These are phyloP conservation scores for Tylochromis polylepis DNA, from an alignment of 2,113 vertebrate species.

Conservation along the genomic window DNA sequence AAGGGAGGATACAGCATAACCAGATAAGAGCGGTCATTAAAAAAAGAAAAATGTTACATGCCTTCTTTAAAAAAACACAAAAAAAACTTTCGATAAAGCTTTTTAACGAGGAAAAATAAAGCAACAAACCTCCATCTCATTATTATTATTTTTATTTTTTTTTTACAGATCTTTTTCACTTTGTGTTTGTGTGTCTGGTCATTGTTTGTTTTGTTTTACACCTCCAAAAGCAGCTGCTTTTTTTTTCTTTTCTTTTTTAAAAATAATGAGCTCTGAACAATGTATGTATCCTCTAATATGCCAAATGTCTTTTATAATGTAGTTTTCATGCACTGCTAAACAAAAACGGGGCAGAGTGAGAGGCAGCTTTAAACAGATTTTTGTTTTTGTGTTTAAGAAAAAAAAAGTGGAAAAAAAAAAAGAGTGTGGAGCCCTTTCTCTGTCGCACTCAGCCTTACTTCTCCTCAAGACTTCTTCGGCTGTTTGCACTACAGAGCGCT, in stretches of 20 bases:
- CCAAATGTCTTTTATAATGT: slow-evolving; percentile 82
- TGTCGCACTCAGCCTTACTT: slow-evolving; percentile 65
- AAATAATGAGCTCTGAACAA: slow-evolving; percentile 88
- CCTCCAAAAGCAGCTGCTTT: slow-evolving; percentile 87
- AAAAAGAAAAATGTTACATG: slow-evolving; percentile 50
- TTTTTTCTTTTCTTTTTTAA: slow-evolving; percentile 40
- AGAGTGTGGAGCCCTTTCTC: slow-evolving; percentile 57
- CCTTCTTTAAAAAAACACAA: slow-evolving; percentile 10
- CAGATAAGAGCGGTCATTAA: neutral
- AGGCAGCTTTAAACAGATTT: slow-evolving; percentile 79
- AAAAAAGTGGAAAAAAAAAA: neutral
- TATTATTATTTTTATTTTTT: neutral
- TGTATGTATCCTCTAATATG: slow-evolving; percentile 84
- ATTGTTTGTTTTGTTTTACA: slow-evolving; percentile 42
- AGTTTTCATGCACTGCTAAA: slow-evolving; percentile 89
- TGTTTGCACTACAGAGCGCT: slow-evolving; percentile 58
- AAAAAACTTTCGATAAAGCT: slow-evolving; percentile 32
- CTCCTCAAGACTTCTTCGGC: slow-evolving; percentile 50
- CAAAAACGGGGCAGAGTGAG: slow-evolving; percentile 74
- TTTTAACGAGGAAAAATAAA: neutral
- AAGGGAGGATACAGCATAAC: neutral
- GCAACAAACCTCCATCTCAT: slow-evolving; percentile 13
- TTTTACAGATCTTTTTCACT: neutral
- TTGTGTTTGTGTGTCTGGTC: slow-evolving; percentile 15
- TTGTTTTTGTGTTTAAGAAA: neutral